Evolutionary conservation across 2,113 vertebrate genomes (phyloP).

Genomic region (Apeltes quadracus): DNA sequence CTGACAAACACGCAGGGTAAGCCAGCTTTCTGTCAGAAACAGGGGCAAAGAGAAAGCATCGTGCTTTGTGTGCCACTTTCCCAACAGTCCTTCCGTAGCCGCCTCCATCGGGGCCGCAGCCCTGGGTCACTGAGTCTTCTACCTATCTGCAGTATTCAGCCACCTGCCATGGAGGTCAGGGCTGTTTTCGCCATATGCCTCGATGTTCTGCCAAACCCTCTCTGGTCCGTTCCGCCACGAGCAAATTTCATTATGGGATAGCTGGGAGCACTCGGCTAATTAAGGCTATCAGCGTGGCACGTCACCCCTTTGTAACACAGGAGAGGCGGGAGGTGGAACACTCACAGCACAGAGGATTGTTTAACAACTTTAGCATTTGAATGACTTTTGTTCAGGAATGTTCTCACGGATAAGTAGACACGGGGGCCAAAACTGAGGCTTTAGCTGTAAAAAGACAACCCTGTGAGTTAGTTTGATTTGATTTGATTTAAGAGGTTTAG

Average conservation of each 20-base stretch:
- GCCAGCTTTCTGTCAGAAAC: slow-evolving; percentile 27
- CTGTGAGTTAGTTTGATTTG: background rate
- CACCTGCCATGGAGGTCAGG: slow-evolving; percentile 86
- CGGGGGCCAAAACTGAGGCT: slow-evolving; percentile 6
- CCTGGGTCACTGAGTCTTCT: slow-evolving; percentile 79
- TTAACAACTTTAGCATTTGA: slow-evolving; percentile 42
- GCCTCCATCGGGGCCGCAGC: slow-evolving; percentile 79
- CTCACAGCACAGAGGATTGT: slow-evolving; percentile 34
- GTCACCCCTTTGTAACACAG: slow-evolving; percentile 78
- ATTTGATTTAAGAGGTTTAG: slow-evolving; percentile 3
- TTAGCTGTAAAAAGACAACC: background rate
- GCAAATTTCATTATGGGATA: slow-evolving; percentile 93
- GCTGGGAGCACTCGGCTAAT: slow-evolving; percentile 88
- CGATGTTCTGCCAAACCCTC: slow-evolving; percentile 87
- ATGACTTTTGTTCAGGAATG: slow-evolving; percentile 43
- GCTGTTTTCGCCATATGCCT: slow-evolving; percentile 96
- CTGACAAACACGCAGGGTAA: slow-evolving; percentile 1
- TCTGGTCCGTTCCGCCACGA: slow-evolving; percentile 89
- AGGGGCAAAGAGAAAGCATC: slow-evolving; percentile 21
- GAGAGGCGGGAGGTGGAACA: slow-evolving; percentile 58
- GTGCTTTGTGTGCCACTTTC: slow-evolving; percentile 45
- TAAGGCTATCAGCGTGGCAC: slow-evolving; percentile 89
- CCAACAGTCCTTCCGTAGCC: slow-evolving; percentile 57
- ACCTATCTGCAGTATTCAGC: slow-evolving; percentile 81
- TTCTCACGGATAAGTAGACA: slow-evolving; percentile 6